Evolutionary conservation across 1,140 invertebrate genomes (phyloP).

Genomic region (Bombus vancouverensis): DNA sequence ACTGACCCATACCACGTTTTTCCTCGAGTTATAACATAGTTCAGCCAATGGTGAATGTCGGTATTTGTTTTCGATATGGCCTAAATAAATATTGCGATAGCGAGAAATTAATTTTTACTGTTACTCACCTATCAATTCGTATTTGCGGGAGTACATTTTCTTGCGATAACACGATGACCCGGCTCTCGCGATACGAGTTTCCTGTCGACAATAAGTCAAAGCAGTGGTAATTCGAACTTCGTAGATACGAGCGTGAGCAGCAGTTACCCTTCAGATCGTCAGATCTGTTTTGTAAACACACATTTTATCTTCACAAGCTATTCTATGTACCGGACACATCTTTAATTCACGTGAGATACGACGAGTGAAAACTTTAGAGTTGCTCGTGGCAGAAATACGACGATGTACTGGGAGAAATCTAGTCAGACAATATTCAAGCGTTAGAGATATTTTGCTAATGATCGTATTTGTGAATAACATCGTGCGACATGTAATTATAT

Average conservation of each 20-base stretch:
- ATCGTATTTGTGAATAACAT: too few species aligned
- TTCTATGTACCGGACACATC: background rate
- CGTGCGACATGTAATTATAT: too few species aligned
- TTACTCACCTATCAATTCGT: constrained; percentile 4
- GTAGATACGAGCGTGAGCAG: background rate
- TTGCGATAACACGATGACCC: constrained; percentile 61
- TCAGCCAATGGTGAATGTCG: background rate
- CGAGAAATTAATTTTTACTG: constrained; percentile 20
- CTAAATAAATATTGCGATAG: constrained; percentile 30
- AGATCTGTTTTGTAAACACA: background rate
- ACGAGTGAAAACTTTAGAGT: background rate
- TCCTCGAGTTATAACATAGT: background rate
- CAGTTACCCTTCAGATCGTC: background rate
- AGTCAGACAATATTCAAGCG: too few species aligned
- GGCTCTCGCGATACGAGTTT: constrained; percentile 6
- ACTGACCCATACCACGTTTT: constrained; percentile 6
- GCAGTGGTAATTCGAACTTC: background rate
- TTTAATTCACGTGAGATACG: background rate
- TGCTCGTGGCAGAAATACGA: too few species aligned
- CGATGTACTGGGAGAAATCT: too few species aligned
- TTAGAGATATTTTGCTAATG: too few species aligned
- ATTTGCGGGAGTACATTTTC: constrained; percentile 19
- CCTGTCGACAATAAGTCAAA: background rate
- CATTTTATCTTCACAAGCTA: background rate
- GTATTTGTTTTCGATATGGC: constrained; percentile 22